These are phyloP conservation scores for Eunapius fragilis DNA, from an alignment of 37 sponge, comb jelly and placozoan species.

Conservation along the genomic window DNA sequence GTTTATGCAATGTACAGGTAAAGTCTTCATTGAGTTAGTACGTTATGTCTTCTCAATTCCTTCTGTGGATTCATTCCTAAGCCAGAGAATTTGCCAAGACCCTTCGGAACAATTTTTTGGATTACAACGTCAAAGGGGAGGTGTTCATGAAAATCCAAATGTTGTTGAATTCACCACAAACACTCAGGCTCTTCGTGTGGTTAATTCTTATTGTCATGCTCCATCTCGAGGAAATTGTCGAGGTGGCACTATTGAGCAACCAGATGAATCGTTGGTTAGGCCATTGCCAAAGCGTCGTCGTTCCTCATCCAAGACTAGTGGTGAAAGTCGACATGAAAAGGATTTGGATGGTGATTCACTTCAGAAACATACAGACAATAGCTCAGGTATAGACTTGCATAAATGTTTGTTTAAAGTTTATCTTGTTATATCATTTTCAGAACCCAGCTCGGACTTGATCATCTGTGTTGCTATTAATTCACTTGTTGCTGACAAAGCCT, in stretches of 20 bases:
- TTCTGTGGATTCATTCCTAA: conserved; percentile 22
- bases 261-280: too few species aligned
- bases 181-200: conserved; percentile 27
- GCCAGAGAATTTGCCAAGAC: too few species aligned
- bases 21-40: conserved; percentile 21
- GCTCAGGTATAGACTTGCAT: background rate
- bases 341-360: background rate
- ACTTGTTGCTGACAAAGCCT: background rate
- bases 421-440: background rate
- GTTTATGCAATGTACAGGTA: conserved; percentile 4
- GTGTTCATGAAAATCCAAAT: too few species aligned
- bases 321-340: too few species aligned
- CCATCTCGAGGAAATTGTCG: conserved; percentile 28
- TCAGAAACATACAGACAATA: background rate
- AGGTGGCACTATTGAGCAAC: conserved; percentile 2
- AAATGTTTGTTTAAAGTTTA: background rate
- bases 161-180: conserved; percentile 15
- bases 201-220: conserved; percentile 2
- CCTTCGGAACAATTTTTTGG: too few species aligned
- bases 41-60: conserved; percentile 17
- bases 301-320: too few species aligned
- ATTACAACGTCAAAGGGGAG: too few species aligned
- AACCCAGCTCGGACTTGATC: background rate
- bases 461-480: background rate
- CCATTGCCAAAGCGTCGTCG: too few species aligned